Base-by-base conservation (phyloP, 2,113 vertebrate genomes). In the Pipra filicauda region DNA sequence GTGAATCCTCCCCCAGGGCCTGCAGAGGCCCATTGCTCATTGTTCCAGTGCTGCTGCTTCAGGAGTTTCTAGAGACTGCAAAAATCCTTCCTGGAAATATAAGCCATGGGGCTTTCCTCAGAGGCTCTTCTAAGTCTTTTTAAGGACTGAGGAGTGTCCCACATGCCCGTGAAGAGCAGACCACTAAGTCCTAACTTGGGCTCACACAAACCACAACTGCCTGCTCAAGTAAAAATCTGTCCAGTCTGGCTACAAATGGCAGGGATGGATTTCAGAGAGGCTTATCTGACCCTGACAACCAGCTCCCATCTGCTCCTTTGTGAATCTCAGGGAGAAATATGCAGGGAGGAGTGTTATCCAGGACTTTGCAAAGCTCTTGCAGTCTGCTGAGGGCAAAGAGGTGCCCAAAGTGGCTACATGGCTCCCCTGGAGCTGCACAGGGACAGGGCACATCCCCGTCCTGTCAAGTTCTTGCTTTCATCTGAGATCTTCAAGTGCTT, bases 341-440 rank as follows among this genome's bases (percentile, higher is more conserved):
- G 2, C 1, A 1, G 62, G 30, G 33, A 75, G 39, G 35, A 30
- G 37, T 4, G 5, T 57, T 17, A 71, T 35, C 19, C 51, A 26
- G 62, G 13, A 9, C 41, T 70, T 46, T 27, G 44, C 35, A 51
- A 23, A 51, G 44, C 33, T 57, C 6, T 4, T 51, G 73, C 67
- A 74, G 15, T 21, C 71, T 89, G 58, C 79, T 43, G 83, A 62
- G 76, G 51, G n/a, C 17, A 72, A 31, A 31, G 3, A 74, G 7
- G 12, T 1, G 6, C 31, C 54, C 18, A 4, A 4, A 75, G 59
- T 8, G 24, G 27, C 31, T 30, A 0, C 23, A 0, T 2, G 44
- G n/a, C 54, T 58, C 48, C 12, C 4, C 43, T 39, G 43, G 16
- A 78, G 62, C 49, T 4, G 1, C 43, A 48, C 44, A 41, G 49